These are phyloP conservation scores for Drosophila auraria DNA, from an alignment of 1,140 invertebrate species.

Conservation along the genomic window DNA sequence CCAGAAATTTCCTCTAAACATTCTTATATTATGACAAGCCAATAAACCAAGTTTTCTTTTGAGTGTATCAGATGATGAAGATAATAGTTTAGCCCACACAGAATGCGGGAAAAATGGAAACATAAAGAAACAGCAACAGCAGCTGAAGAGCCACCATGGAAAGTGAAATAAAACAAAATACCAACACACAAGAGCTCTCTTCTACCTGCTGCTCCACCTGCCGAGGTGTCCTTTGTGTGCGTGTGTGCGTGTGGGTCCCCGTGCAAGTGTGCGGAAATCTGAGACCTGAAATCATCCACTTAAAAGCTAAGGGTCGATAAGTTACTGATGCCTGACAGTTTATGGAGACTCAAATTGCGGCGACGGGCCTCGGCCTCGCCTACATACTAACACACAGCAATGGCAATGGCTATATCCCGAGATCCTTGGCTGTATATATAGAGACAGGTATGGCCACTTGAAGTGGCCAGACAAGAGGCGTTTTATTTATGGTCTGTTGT, in stretches of 20 bases:
- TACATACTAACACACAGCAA: background rate
- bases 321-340: conserved; percentile 82
- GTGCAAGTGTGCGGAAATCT: conserved; percentile 62
- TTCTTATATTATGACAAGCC: too few relatives aligned
- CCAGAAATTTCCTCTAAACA: too few relatives aligned
- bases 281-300: conserved; percentile 80
- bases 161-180: conserved; percentile 75
- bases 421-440: background rate
- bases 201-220: conserved; percentile 9
- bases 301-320: conserved; percentile 83
- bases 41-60: background rate
- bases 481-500: conserved; percentile 68
- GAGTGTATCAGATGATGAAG: conserved; percentile 6
- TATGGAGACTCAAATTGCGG: conserved; percentile 62
- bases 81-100: conserved; percentile 8
- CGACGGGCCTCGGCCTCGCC: conserved; percentile 35
- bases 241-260: conserved; percentile 12
- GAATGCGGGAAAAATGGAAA: conserved; percentile 51
- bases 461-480: conserved; percentile 61
- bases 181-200: conserved; percentile 18
- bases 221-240: conserved; percentile 35
- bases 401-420: background rate
- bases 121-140: conserved; percentile 54
- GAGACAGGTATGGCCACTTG: conserved; percentile 26
- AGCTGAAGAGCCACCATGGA: conserved; percentile 47